A percentile compares a stretch with the other conserved stretches of the same genome.
Evolutionary conservation across 2,113 vertebrate species (phyloP).

Genomic region (Solea solea): DNA sequence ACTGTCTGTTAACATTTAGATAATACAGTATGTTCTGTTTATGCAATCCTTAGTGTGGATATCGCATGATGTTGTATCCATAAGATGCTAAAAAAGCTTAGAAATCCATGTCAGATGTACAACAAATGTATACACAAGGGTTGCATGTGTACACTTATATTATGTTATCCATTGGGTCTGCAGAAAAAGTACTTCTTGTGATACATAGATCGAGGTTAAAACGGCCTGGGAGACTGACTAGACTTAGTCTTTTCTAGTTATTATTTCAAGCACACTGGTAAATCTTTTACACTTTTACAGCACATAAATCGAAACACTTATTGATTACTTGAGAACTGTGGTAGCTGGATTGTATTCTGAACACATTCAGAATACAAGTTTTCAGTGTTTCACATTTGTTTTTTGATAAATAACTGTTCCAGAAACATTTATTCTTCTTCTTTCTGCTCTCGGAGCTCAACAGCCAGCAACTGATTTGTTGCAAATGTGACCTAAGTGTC

Average conservation of each 20-base stretch:
- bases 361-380: background rate
- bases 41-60: too few species aligned
- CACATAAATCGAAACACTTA: background rate
- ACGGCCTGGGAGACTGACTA: too few species aligned
- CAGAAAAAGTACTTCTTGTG: too few species aligned
- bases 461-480: background rate
- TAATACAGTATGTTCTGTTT: too few species aligned
- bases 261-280: background rate
- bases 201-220: too few species aligned
- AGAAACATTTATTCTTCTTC: background rate
- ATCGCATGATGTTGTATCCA: too few species aligned
- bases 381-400: conserved; percentile 1
- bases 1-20: too few species aligned
- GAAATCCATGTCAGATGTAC: too few species aligned
- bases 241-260: background rate
- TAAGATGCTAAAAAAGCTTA: too few species aligned
- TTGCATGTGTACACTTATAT: too few species aligned
- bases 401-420: conserved; percentile 2
- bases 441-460: background rate
- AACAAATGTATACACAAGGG: too few species aligned
- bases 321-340: background rate
- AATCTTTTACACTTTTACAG: background rate
- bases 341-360: background rate
- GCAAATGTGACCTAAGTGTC: background rate
- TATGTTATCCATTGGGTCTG: too few species aligned